These are phyloP conservation scores for Rostratula benghalensis DNA, from an alignment of 2,113 vertebrate genomes.

Conservation along the genomic window DNA sequence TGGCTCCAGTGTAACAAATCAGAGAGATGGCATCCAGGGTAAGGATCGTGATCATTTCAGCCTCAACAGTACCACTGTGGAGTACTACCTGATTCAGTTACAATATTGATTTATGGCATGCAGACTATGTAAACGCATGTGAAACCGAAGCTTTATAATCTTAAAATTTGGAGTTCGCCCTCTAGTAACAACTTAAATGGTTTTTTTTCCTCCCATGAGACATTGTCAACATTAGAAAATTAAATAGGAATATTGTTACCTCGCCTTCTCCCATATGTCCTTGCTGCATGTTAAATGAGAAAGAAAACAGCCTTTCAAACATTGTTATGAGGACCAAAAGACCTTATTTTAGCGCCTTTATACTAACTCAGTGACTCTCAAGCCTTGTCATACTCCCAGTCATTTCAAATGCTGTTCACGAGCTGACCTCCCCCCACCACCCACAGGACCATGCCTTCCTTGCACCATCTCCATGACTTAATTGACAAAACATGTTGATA, in stretches of 20 bases:
- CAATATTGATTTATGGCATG: conserved; percentile 56
- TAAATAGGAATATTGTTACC: conserved; percentile 89
- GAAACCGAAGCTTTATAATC: neutral
- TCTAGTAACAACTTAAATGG: conserved; percentile 34
- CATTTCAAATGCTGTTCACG: neutral
- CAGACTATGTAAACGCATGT: neutral
- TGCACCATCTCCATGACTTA: conserved; percentile 3
- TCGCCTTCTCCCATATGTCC: conserved; percentile 99
- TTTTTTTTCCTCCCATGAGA: conserved; percentile 72
- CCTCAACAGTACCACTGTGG: neutral
- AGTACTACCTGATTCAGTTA: neutral
- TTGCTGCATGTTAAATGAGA: conserved; percentile 97
- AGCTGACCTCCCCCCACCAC: conserved; percentile 7
- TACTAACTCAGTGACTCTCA: conserved; percentile 56
- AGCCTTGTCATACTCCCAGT: conserved; percentile 42
- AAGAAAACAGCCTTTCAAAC: conserved; percentile 86
- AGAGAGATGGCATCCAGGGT: neutral
- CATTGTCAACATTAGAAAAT: conserved; percentile 80
- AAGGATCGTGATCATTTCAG: neutral
- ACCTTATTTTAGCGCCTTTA: conserved; percentile 66
- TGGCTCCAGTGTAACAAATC: neutral
- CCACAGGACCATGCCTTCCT: conserved; percentile 25
- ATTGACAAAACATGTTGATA: neutral
- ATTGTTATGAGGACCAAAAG: conserved; percentile 80
- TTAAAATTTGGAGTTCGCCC: conserved; percentile 34